Evolutionary conservation across 2,888 invertebrate genomes (phyloP).

Genomic region (Drosophila heteroneura): DNA sequence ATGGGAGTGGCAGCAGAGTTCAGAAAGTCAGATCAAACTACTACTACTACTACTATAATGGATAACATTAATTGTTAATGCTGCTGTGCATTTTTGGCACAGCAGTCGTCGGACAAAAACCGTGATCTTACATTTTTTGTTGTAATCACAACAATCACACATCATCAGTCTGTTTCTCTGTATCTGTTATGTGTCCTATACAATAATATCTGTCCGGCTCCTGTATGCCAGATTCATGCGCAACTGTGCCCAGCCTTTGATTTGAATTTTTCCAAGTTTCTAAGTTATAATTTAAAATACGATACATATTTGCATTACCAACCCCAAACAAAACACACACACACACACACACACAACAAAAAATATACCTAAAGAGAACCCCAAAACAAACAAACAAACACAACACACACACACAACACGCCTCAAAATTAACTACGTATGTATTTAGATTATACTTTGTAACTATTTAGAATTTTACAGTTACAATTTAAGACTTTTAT

Average conservation of each 20-base stretch:
- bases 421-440: conserved; percentile 79
- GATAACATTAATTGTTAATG: conserved; percentile 19
- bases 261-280: conserved; percentile 77
- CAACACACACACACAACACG: conserved; percentile 62
- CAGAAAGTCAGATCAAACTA: conserved; percentile 37
- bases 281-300: conserved; percentile 77
- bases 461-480: conserved; percentile 79
- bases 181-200: conserved; percentile 37
- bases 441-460: conserved; percentile 76
- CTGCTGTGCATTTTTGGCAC: conserved; percentile 13
- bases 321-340: conserved; percentile 26
- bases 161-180: conserved; percentile 35
- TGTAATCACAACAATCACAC: conserved; percentile 25
- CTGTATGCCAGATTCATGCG: conserved; percentile 57
- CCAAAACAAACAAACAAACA: conserved; percentile 37
- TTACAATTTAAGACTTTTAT: conserved; percentile 79
- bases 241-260: conserved; percentile 72
- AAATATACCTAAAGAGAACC: conserved; percentile 39
- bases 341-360: conserved; percentile 10
- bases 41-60: conserved; percentile 38
- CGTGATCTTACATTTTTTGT: conserved; percentile 39
- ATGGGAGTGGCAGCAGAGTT: not conserved
- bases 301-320: conserved; percentile 72
- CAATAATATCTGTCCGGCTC: conserved; percentile 39
- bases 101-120: conserved; percentile 13